phyloP scores from a whole-genome alignment of 2,113 vertebrate genomes.

The Larimichthys polyactis region DNA sequence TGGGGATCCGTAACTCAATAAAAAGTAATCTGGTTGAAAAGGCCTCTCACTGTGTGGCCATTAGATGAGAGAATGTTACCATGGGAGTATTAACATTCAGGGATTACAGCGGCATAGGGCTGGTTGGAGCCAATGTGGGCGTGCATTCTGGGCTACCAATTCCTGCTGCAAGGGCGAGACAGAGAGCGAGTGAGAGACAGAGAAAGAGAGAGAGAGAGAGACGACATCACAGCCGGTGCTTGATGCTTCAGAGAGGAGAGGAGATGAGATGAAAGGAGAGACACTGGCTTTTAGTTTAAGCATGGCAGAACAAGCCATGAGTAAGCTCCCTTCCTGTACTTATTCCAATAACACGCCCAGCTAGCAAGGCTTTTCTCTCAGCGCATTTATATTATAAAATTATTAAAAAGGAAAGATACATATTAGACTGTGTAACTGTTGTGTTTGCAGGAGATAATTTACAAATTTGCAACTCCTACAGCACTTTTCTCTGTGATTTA shows the following conservation, averaged over 20 bases:
- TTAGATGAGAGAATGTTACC: conserved; percentile 87
- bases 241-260: conserved; percentile 44
- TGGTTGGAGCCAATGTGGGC: conserved; percentile 75
- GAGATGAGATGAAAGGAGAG: conserved; percentile 18
- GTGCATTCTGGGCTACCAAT: conserved; percentile 54
- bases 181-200: conserved; percentile 19
- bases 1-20: conserved; percentile 96
- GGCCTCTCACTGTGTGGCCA: conserved; percentile 90
- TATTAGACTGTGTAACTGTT: too few species aligned
- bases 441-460: too few species aligned
- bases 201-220: conserved; percentile 22
- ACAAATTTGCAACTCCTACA: too few species aligned
- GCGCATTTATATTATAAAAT: background rate
- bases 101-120: conserved; percentile 74
- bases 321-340: conserved; percentile 5
- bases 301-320: conserved; percentile 1
- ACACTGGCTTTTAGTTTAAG: conserved; percentile 47
- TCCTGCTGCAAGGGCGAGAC: conserved; percentile 49
- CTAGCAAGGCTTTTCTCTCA: background rate
- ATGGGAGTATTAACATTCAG: conserved; percentile 83
- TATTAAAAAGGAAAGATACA: background rate
- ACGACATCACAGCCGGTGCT: conserved; percentile 46
- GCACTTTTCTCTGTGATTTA: too few species aligned
- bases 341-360: conserved; percentile 5
- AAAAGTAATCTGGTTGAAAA: conserved; percentile 96